These are phyloP conservation scores for Eutolmus rufibarbis DNA, from an alignment of 2,888 invertebrate species.

Conservation along the genomic window DNA sequence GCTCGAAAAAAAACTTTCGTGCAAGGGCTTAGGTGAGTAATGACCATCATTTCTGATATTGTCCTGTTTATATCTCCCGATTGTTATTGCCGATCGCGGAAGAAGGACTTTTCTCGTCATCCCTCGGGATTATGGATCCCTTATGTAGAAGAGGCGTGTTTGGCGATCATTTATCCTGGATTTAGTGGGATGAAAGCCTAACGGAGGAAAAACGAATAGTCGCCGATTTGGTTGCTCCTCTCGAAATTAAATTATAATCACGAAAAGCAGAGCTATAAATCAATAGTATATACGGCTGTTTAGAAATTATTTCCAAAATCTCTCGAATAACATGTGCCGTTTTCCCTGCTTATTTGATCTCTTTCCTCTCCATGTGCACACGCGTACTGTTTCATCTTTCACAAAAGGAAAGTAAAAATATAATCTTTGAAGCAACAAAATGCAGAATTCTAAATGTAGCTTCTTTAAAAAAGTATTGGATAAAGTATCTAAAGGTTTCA, in stretches of 20 bases:
- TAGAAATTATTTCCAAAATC: not conserved
- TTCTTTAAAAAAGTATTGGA: too few species aligned
- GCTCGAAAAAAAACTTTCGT: slow-evolving; percentile 47
- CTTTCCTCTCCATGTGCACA: not conserved
- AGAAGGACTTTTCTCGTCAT: not conserved
- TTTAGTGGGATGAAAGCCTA: not conserved
- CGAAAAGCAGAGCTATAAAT: not conserved
- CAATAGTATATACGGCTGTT: not conserved
- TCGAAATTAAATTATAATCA: not conserved
- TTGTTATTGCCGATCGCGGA: not conserved
- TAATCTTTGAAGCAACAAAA: too few species aligned
- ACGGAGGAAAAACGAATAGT: not conserved
- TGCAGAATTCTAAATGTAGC: too few species aligned
- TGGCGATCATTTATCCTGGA: not conserved
- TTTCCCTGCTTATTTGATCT: not conserved
- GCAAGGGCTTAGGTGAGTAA: slow-evolving; percentile 39
- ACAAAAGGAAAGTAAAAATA: too few species aligned
- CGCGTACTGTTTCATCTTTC: too few species aligned
- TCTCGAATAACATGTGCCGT: not conserved
- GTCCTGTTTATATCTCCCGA: not conserved
- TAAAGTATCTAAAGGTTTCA: too few species aligned
- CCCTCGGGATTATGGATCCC: not conserved
- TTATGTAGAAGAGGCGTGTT: not conserved
- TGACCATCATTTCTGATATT: slow-evolving; percentile 26
- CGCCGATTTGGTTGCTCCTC: not conserved